Evolutionary conservation across 1,140 invertebrate genomes (phyloP), one percentile per base, ranked within the genome.

Genomic region (Anoplophora glabripennis): DNA sequence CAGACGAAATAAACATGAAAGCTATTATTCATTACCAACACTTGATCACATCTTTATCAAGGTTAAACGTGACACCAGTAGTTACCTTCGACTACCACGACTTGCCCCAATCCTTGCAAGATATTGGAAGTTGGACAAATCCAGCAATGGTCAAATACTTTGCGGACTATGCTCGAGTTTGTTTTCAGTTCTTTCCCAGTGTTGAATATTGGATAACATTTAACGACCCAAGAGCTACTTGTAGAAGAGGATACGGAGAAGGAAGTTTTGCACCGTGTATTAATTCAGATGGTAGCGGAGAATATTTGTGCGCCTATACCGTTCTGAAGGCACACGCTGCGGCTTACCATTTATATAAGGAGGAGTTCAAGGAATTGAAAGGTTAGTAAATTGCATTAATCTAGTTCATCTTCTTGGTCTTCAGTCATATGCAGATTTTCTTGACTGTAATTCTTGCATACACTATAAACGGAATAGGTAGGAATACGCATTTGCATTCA

Each of bases 1-100:
- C 72, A 3, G 76, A 80, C 60, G 58, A 75, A n/a, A 63, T 86
- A 0, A 87, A 86, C 65, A 73, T 78, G 28, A 79, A 81, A 53
- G 86, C 84, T n/a, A 66, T 84, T 3, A 69, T 78, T 3, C 87
- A 86, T 66, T 88, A 88, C 70, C 82, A 85, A 55, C 78, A 80
- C 17, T 68, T 88, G 0, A 80, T 87, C 9, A 73, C 84, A 65
- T 80, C 80, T 57, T 70, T 88, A 2, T 65, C 82, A 0, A 75
- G 74, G 38, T 77, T 81, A 36, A 79, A 79, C 36, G 86, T 89
- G 38, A 72, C 81, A 65, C 84, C 86, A 1, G 72, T 87, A 73
- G 84, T 87, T 66, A 83, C 46, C 8, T 7, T 69, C 9, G 68
- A 51, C 49, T 65, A 69, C 38, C 68, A 65, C 9, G 49, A 28